Conservation (phyloP, 2,888 invertebrate species). For the Erebia epiphron region DNA sequence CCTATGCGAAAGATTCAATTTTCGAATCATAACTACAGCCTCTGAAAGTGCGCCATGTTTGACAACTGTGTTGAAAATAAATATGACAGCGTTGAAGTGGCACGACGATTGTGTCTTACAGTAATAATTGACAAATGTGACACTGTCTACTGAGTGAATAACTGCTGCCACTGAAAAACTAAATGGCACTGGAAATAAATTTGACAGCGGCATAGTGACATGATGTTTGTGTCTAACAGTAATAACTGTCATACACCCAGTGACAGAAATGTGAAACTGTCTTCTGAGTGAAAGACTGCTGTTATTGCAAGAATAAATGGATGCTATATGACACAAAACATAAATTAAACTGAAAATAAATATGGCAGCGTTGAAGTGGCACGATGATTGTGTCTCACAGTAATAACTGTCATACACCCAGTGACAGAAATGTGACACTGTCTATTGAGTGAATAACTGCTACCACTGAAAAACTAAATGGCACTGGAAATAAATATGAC, state of each 20-base stretch:
- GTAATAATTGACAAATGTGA: too few species aligned
- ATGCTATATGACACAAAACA: too few species aligned
- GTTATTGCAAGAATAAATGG: constrained; percentile 1
- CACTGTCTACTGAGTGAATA: too few species aligned
- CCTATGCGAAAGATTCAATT: too few species aligned
- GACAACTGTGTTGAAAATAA: too few species aligned
- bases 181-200: too few species aligned
- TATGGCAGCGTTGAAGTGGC: neutral
- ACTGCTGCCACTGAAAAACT: too few species aligned
- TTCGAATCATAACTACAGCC: too few species aligned
- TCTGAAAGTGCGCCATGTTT: too few species aligned
- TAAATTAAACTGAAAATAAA: neutral
- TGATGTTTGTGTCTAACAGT: neutral
- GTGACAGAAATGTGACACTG: constrained; percentile 41
- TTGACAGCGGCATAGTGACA: neutral
- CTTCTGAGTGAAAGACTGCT: constrained; percentile 36
- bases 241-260: constrained; percentile 40
- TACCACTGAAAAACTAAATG: neutral
- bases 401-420: constrained; percentile 47
- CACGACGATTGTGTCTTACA: too few species aligned
- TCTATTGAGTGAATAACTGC: constrained; percentile 32
- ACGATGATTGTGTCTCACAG: neutral
- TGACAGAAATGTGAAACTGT: constrained; percentile 32
- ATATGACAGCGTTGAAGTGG: too few species aligned
- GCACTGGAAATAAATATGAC: neutral